Evolutionary conservation across 2,888 invertebrate genomes (phyloP), one percentile per base, ranked within the genome.

Genomic region (Craniophora ligustri): DNA sequence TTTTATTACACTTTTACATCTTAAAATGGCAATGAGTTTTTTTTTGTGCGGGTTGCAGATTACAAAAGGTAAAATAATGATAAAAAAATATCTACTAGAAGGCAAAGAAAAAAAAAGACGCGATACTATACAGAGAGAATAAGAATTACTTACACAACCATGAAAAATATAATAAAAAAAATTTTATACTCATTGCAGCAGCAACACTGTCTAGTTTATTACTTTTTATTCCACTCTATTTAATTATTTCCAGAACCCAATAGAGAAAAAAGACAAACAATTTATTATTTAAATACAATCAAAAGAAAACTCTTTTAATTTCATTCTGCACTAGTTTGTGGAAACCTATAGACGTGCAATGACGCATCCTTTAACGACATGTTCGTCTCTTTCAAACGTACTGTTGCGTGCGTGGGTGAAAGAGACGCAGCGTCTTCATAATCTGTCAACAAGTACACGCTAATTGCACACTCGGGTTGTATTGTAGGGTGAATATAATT

Each of bases 361-460:
- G 73, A 71, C 72, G 78, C 76, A 74, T 80, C 74, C 76, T 76
- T 45, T 75, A 69, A 67, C 70, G 74, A 72, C 69, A 58, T 39
- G 0, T 50, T 58, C 30, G 39, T 79, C 82, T 65, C 73, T 49
- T 23, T 82, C 75, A 58, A 45, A 39, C 72, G 2, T 35, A 21
- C n/a, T 2, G 3, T 4, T 3, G 15, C 14, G n/a, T 0, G n/a
- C 23, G 30, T 2, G 76, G 47, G 59, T 13, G 69, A 81, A 48
- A 53, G 75, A 72, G 81, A 84, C 11, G 36, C 14, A 56, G 26
- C 39, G 61, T 53, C 40, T 68, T 73, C 72, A 80, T 82, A 84
- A 84, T 87, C 84, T 84, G 85, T 84, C 82, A 86, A 87, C 86
- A 86, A 86, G 85, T 81, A 79, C 69, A 77, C 84, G 78, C 84